phyloP scores from a whole-genome alignment of 2,113 vertebrate genomes.

The Paramormyrops kingsleyae region DNA sequence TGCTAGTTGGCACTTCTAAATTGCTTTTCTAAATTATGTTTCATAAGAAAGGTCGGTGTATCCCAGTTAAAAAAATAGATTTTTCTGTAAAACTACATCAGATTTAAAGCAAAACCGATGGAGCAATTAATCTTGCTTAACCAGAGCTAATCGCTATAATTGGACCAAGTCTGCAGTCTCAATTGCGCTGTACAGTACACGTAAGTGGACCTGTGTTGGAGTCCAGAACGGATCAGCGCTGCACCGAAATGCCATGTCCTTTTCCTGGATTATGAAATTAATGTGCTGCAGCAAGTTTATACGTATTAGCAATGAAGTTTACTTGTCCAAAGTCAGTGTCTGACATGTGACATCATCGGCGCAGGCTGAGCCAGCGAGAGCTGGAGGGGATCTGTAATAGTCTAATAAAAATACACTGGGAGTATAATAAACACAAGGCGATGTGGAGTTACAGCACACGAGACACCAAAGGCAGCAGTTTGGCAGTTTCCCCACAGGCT shows the following conservation, averaged over 20 bases:
- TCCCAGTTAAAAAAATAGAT: not conserved
- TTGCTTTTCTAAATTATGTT: not conserved
- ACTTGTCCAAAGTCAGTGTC: not conserved
- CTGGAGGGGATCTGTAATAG: not conserved
- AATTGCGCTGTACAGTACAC: not conserved
- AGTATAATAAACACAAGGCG: not conserved
- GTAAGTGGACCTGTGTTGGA: not conserved
- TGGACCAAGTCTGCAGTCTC: not conserved
- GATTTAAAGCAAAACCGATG: not conserved
- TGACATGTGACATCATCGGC: not conserved
- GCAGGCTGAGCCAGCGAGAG: not conserved
- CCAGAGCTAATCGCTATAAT: not conserved
- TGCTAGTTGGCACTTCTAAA: not conserved
- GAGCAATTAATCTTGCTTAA: not conserved
- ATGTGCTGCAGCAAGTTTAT: not conserved
- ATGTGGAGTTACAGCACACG: not conserved
- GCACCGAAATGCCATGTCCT: not conserved
- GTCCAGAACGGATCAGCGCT: not conserved
- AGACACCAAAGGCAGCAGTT: not conserved
- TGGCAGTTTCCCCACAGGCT: not conserved
- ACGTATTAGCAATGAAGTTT: not conserved
- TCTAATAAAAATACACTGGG: not conserved
- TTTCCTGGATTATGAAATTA: not conserved
- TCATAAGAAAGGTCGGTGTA: not conserved
- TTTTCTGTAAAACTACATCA: conserved; percentile 2